Evolutionary conservation across 2,888 invertebrate species (phyloP), one percentile per base, ranked within the genome.

Genomic region (Neoscelio sp.): DNA sequence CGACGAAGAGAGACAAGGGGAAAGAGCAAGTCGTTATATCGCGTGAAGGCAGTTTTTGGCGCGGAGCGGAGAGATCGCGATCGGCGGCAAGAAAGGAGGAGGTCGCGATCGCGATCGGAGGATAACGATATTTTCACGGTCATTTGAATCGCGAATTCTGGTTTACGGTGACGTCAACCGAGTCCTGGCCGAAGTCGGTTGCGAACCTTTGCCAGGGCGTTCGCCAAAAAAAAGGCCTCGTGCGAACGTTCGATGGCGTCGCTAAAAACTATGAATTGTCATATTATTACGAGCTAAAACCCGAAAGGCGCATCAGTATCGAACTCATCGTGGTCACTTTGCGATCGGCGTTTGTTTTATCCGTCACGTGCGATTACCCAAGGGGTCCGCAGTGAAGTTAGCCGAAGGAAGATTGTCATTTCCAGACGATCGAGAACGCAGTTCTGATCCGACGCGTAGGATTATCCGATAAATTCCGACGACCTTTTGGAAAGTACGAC

Each of bases 211-310:
- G n/a, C n/a, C n/a, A n/a, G n/a, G n/a, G n/a, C n/a, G n/a, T n/a
- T n/a, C n/a, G 8, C 18, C 42, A 42, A 28, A 48, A 17, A 30
- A 60, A 28, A 60, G 35, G 62, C 35, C 46, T 42, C 54, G 52
- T 1, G 44, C 6, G 26, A 13, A 23, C 20, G 20, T 56, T 40
- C 17, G 26, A 12, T 15, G 23, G 58, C 58, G 8, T 58, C 42
- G 42, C 58, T 26, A 44, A 7, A 20, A 74, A 73, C 68, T 78
- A 78, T 78, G 64, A 73, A 78, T 78, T 78, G 78, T 78, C 78
- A 56, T 78, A 78, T 78, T 74, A 78, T 78, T 74, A 78, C 78
- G 54, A 74, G 64, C 50, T 78, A 58, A 78, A 78, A 78, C 74
- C 74, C 73, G 74, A 68, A 42, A 42, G 64, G 64, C 74, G 64